Base-by-base conservation (phyloP, 2,797 vertebrate genomes). In the Onychomys torridus region DNA sequence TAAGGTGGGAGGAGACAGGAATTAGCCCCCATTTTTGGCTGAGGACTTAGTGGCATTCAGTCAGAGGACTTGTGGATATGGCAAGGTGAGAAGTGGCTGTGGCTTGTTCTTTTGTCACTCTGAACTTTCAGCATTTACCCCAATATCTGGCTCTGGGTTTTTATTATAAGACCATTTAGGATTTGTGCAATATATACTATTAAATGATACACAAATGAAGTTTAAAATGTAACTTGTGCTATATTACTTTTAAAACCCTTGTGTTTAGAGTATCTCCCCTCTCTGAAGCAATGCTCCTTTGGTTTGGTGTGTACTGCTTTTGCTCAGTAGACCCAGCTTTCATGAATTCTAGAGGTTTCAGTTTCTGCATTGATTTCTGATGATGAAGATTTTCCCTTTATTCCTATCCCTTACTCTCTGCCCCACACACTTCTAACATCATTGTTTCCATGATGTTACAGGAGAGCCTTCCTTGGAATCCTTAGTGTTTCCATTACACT, bases 331-430 rank as follows among this genome's bases (percentile, higher is more conserved):
- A 89, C 69, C 7, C 4, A 57, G 21, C 49, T 59, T 86, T 34
- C 63, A n/a, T 67, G 46, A 85, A 37, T 95, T 29, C 29, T 81
- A 75, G 63, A 88, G 40, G 81, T 92, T 94, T 59, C 17, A 65
- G 6, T 93, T 95, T 89, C 21, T 46, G 16, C 40, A 57, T 59
- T 55, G 29, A 83, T 88, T 93, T 91, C 63, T 13, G 19, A 90
- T 37, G 23, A 17, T 65, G 59, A 87, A 21, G 12, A 29, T 82
- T 89, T 94, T 57, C n/a, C 17, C 73, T 82, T 94, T 49, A 43
- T 46, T 46, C 21, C 78, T 71, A 6, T 67, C 19, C 59, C 21
- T 94, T 75, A 21, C 11, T 14, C 84, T 40, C 37, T 89, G 21
- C 14, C 8, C 1, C 3, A 81, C 46, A 73, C 1, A 69, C 17